Base-by-base conservation (phyloP, 2,888 invertebrate species). In the Drosophila lutescens region DNA sequence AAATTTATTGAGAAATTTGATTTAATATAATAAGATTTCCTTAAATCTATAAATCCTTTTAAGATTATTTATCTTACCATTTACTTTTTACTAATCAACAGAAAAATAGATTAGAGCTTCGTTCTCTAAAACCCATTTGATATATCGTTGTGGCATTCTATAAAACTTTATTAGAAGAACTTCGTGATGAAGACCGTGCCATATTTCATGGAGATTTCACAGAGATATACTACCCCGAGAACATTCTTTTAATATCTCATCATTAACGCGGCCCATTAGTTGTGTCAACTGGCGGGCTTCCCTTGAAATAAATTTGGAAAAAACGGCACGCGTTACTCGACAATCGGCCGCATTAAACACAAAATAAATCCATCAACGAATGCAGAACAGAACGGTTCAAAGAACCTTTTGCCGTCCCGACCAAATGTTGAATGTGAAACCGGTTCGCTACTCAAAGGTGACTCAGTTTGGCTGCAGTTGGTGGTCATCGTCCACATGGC, bases 321-420 rank as follows among this genome's bases (percentile, higher is more conserved):
- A 47, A 77, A 78, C 69, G 82, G 88, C 82, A 82, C 88, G 82
- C 86, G 86, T 79, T 79, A 41, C 65, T 41, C 62, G 73, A 69
- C 67, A 65, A 50, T 49, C 63, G 63, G 80, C 60, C 86, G 78
- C 70, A 78, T 77, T 82, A 86, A 88, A 88, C 67, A 80, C 81
- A 69, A 66, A 78, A 83, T 83, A 86, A 83, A 83, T 83, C 83
- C 88, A 88, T 88, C 88, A 78, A 78, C 63, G 55, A 63, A 55
- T 79, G 74, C 68, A 57, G 70, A 53, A 20, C 56, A 53, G 61
- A 78, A 80, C 26, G 84, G 82, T 83, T 88, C 86, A 86, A 88
- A 88, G 86, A 83, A 72, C 72, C 86, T 81, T 58, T 59, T 58
- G 58, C 75, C 74, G 75, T 36, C 58, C 77, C 77, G 80, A 47